Conservation (phyloP, 2,888 invertebrate genomes). For the Rhopalosiphum nymphaeae region DNA sequence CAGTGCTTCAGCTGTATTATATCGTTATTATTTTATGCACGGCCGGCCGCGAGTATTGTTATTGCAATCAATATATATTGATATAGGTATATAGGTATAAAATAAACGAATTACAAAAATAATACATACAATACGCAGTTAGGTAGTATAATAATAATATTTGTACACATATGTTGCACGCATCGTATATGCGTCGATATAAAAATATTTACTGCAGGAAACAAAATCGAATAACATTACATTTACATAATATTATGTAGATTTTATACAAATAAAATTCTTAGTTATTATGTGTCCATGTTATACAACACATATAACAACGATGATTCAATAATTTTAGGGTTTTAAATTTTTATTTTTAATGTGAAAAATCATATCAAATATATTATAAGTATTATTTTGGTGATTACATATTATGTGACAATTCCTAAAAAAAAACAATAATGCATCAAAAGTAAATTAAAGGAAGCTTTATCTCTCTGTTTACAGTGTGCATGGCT, state of each 20-base stretch:
- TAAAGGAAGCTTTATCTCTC: conserved; percentile 50
- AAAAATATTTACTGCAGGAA: neutral
- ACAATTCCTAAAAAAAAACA: neutral
- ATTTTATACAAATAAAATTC: neutral
- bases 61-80: neutral
- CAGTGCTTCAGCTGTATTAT: neutral
- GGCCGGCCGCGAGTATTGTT: conserved; percentile 1
- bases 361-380: neutral
- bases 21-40: neutral
- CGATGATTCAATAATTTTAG: neutral
- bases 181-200: neutral
- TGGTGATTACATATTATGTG: neutral
- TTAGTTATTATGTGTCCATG: neutral
- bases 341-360: neutral
- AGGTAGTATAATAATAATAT: neutral
- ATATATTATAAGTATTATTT: neutral
- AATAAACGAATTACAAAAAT: neutral
- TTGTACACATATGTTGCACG: neutral
- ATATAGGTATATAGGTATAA: neutral
- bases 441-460: conserved; percentile 26
- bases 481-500: conserved; percentile 35
- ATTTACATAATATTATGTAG: neutral
- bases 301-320: neutral
- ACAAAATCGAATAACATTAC: neutral
- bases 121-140: neutral